Evolutionary conservation across 2,888 invertebrate species (phyloP), one percentile per base, ranked within the genome.

Genomic region (Galerucella pusilla): DNA sequence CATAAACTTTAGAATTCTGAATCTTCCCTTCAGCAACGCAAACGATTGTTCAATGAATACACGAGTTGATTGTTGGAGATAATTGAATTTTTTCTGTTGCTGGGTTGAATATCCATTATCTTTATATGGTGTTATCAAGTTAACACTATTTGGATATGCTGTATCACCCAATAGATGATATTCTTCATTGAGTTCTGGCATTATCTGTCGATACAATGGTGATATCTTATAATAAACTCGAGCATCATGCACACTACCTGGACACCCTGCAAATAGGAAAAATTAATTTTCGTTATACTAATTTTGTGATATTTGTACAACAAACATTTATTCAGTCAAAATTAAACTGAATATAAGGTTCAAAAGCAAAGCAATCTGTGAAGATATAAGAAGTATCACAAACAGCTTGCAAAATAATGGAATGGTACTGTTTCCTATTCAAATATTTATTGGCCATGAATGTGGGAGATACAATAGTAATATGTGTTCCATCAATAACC

Each of bases 401-500:
- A 20, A 20, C 20, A 20, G 20, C 20, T 1, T 20, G 20, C 20
- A 20, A 20, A 20, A 20, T 20, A 20, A 20, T 20, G 0, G 20
- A 20, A 20, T 73, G 68, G 45, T 68, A 68, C 45, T 73, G 63
- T 54, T 73, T 73, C 61, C 73, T 73, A 28, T 73, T 73, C 54
- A 64, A 68, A 28, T 68, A 73, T 68, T 68, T 68, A 42, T 68
- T 73, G 63, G 68, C 20, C 73, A 73, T 73, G 20, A 68, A 68
- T n/a, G 42, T 46, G 46, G 73, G 73, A 73, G 68, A 10, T 68
- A 68, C 64, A 73, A 73, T 68, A 42, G 64, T 68, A 73, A 73
- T 57, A 61, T 65, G 73, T 42, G 73, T 68, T 63, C 68, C 73
- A 68, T 73, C 73, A 20, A 73, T 73, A 25, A 68, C 73, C 61